Evolutionary conservation across 2,797 vertebrate species (phyloP).

Genomic region (Melanogrammus aeglefinus): DNA sequence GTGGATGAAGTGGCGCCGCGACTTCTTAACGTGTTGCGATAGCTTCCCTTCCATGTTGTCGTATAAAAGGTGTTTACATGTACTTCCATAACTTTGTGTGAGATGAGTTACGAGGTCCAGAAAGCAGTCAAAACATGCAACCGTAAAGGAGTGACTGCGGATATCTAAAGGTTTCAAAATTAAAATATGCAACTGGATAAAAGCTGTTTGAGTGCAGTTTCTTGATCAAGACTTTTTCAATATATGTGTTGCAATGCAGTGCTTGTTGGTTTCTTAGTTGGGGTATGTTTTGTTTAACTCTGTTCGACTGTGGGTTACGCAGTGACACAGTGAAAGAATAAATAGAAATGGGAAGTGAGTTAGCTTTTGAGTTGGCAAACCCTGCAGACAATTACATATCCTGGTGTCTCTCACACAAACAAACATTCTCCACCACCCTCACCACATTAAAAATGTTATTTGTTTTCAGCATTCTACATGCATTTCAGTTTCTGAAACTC

Average conservation of each 20-base stretch:
- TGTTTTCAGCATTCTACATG: too few species aligned
- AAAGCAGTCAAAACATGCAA: not conserved
- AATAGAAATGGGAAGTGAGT: not conserved
- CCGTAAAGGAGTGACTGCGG: not conserved
- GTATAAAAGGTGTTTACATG: not conserved
- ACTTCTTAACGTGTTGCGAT: slow-evolving; percentile 22
- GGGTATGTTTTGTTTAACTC: not conserved
- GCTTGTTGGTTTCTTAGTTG: not conserved
- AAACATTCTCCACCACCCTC: not conserved
- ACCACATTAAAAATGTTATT: too few species aligned
- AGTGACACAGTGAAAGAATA: not conserved
- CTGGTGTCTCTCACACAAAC: not conserved
- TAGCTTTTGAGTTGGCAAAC: not conserved
- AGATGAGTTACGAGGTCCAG: not conserved
- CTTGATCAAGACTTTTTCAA: too few species aligned
- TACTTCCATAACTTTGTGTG: not conserved
- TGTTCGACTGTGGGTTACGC: not conserved
- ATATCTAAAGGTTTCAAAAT: not conserved
- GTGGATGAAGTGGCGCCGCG: not conserved
- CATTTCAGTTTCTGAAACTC: too few species aligned
- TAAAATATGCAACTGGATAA: too few species aligned
- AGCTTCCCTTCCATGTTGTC: slow-evolving; percentile 22
- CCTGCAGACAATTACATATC: not conserved
- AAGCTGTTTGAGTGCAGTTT: too few species aligned
- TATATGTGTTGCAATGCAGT: not conserved